phyloP scores from a whole-genome alignment of 2,888 invertebrate species.

The Lycocerus yunnanus region DNA sequence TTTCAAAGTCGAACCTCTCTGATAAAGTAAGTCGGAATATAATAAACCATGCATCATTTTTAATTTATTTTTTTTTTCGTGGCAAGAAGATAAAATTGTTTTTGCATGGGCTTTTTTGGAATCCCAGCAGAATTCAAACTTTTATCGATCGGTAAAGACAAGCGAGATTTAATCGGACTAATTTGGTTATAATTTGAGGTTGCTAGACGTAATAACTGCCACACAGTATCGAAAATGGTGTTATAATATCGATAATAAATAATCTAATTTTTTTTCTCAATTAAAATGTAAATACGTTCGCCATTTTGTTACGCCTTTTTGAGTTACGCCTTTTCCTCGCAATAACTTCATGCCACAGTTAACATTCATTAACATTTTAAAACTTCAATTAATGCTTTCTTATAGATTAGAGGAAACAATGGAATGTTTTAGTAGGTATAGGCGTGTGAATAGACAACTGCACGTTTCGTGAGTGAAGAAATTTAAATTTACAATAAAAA shows the following conservation, averaged over 20 bases:
- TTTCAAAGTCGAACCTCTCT: neutral
- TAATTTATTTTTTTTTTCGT: neutral
- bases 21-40: neutral
- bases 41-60: neutral
- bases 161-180: slow-evolving; percentile 12
- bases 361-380: slow-evolving; percentile 44
- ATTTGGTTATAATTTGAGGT: slow-evolving; percentile 22
- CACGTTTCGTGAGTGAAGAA: neutral
- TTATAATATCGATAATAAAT: slow-evolving; percentile 25
- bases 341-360: slow-evolving; percentile 42
- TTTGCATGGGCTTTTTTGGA: neutral
- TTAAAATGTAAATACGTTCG: slow-evolving; percentile 50
- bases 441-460: neutral
- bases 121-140: neutral
- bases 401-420: slow-evolving; percentile 28
- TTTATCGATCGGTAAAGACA: slow-evolving; percentile 10
- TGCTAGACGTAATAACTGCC: slow-evolving; percentile 21
- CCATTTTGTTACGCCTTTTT: slow-evolving; percentile 50
- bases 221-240: slow-evolving; percentile 18
- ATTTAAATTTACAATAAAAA: neutral
- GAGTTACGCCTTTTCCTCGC: slow-evolving; percentile 42
- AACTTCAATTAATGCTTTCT: slow-evolving; percentile 28
- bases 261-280: slow-evolving; percentile 41
- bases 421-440: neutral
- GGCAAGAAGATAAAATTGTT: neutral